Percentiles rank a stretch among this genome's conserved stretches.
Evolutionary conservation across 1,140 invertebrate species (phyloP).

Genomic region (Aleiodes sp.): DNA sequence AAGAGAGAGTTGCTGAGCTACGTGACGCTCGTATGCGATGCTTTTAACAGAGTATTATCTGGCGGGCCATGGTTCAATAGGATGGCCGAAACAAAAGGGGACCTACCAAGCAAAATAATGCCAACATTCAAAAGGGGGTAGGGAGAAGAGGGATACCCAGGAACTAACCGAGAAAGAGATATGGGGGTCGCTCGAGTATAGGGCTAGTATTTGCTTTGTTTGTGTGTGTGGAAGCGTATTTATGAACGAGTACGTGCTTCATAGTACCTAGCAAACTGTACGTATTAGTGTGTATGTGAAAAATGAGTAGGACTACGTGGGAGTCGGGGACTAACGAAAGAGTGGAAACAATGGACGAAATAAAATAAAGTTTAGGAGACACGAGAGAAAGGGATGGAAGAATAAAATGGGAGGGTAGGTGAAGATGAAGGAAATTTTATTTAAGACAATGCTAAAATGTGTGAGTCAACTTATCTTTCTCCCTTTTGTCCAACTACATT

Average conservation of each 20-base stretch:
- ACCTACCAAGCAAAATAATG: slow-evolving; percentile 57
- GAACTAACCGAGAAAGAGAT: slow-evolving; percentile 54
- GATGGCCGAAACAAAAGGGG: slow-evolving; percentile 58
- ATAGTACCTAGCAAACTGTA: slow-evolving; percentile 34
- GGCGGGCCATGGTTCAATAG: slow-evolving; percentile 54
- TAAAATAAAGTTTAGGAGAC: slow-evolving; percentile 57
- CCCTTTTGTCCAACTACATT: too few species aligned
- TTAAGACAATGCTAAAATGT: too few species aligned
- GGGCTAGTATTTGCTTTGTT: slow-evolving; percentile 34
- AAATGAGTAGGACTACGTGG: slow-evolving; percentile 49
- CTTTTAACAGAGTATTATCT: slow-evolving; percentile 54
- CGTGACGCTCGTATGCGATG: slow-evolving; percentile 44
- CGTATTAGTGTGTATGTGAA: slow-evolving; percentile 41
- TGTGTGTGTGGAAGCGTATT: slow-evolving; percentile 42
- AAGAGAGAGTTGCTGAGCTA: slow-evolving; percentile 36
- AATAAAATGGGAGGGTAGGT: too few species aligned
- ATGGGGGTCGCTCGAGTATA: slow-evolving; percentile 32
- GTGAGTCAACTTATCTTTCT: too few species aligned
- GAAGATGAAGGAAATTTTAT: too few species aligned
- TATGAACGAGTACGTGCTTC: slow-evolving; percentile 37
- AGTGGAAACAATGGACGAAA: slow-evolving; percentile 58
- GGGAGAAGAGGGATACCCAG: slow-evolving; percentile 30
- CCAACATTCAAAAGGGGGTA: slow-evolving; percentile 49
- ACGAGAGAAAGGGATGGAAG: slow-evolving; percentile 36
- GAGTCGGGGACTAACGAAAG: slow-evolving; percentile 41